Evolutionary conservation across 2,113 vertebrate genomes (phyloP), one percentile per base, ranked within the genome.

Genomic region (Setophaga coronata): DNA sequence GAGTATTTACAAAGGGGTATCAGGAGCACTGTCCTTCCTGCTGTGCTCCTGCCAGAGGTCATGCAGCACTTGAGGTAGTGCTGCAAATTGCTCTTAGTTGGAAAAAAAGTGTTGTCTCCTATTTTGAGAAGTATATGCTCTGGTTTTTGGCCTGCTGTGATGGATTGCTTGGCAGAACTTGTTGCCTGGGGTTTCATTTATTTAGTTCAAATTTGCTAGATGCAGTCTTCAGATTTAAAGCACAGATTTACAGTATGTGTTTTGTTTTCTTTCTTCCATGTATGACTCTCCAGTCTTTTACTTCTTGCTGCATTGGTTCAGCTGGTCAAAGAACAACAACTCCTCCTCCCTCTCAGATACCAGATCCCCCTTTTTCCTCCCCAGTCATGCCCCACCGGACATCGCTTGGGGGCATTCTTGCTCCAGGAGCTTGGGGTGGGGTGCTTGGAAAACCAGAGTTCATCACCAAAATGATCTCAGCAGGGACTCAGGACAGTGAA

Each of bases 281-380:
- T 23, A 1, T 81, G 77, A 54, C 61, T 93, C 66, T 87, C 10
- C 97, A 99, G 99, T 98, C 99, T 38, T 99, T 99, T 85, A 99
- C 97, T 54, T 99, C 98, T 73, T 99, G 99, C 89, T 99, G 99
- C 94, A 99, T 99, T 91, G 99, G 99, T 96, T 99, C 99, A 42
- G 99, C 99, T 61, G 99, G 99, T 36, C 99, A 99, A 88, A 98
- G 99, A 93, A 99, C 99, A 82, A 99, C 99, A 10, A 99, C 99
- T 77, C 99, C 99, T 50, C 99, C 99, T 28, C 99, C 99, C 14
- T 99, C 99, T 31, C 99, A 99, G 94, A 99, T 99, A 40, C 99
- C 99, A 67, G 99, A 99, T 94, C 99, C 99, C 0, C 99, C 99
- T 42, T 98, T 99, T 90, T 99, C 98, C 26, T 97, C 98, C 58